A percentile compares a stretch with the other conserved stretches of the same genome.
phyloP scores from a whole-genome alignment of 2,888 invertebrate species.

The Deroplatys truncata region DNA sequence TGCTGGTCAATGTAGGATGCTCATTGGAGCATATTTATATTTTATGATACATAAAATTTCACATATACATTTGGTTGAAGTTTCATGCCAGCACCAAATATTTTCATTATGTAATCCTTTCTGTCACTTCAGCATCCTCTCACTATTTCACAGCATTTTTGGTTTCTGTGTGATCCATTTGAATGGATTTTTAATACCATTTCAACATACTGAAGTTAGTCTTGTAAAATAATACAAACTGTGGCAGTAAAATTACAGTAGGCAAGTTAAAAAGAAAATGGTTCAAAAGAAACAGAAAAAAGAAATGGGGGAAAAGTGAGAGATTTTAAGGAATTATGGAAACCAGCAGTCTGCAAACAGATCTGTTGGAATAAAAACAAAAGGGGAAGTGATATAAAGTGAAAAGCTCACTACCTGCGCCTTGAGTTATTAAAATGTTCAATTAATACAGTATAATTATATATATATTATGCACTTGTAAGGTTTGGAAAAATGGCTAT shows the following conservation, averaged over 20 bases:
- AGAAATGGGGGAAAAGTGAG: background rate
- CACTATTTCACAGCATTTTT: slow-evolving; percentile 8
- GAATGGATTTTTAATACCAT: slow-evolving; percentile 2
- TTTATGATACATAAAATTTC: slow-evolving; percentile 12
- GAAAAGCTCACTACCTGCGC: background rate
- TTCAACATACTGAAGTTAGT: slow-evolving; percentile 10
- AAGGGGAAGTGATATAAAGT: background rate
- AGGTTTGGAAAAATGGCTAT: slow-evolving; percentile 32
- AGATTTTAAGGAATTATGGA: background rate
- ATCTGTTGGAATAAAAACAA: background rate
- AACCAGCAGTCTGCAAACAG: background rate
- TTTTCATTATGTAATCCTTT: background rate
- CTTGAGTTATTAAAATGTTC: slow-evolving; percentile 23
- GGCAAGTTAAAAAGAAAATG: background rate
- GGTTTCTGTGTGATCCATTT: background rate
- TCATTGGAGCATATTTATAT: slow-evolving; percentile 18
- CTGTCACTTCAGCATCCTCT: background rate
- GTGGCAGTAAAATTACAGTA: background rate
- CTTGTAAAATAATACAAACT: slow-evolving; percentile 11
- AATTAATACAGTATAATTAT: slow-evolving; percentile 19
- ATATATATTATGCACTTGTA: slow-evolving; percentile 24
- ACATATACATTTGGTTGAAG: background rate
- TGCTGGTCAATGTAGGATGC: slow-evolving; percentile 16
- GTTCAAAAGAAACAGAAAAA: background rate
- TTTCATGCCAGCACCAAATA: slow-evolving; percentile 21